Base-by-base conservation (phyloP, 2,888 invertebrate species). In the Embidobia sp. region DNA sequence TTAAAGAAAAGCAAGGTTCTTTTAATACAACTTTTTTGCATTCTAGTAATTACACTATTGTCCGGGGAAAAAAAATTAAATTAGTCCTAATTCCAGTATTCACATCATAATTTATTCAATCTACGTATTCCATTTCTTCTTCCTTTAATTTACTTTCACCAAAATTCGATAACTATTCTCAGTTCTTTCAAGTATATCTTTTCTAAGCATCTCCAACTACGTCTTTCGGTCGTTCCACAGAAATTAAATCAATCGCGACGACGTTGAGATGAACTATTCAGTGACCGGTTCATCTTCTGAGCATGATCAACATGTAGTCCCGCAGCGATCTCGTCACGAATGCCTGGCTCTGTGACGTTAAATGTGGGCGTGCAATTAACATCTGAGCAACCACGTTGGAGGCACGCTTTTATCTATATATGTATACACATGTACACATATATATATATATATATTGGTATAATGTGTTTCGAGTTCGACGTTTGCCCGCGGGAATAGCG, bases 231-330 rank as follows among this genome's bases (percentile, higher is more conserved):
- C 29, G 16, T 18, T 42, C 4, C 18, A 3, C 26, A 8, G 29
- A 10, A 33, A 33, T 61, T 18, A 11, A 16, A 61, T 35, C 61
- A 49, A 26, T 63, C 13, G 15, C n/a, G 19, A 8, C 11, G 4
- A 27, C 27, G 26, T 8, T 1, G 26, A 11, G 6, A 4, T 2
- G 10, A 15, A 11, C 10, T 29, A 48, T 29, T 49, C 13, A 13
- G 59, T 26, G 15, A 5, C 13, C 26, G 27, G 15, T 31, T 35
- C 16, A 10, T 29, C 42, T 40, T 49, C 59, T 51, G 51, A 67
- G 67, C 33, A 69, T 59, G 69, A 59, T 59, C 49, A 69, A 59
- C 69, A 59, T 51, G 67, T 69, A 57, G 42, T 33, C 49, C 55
- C 55, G 35, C 15, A 4, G 37, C 29, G 57, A 48, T 8, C 15